Base-by-base conservation (phyloP, 2,797 vertebrate species). In the Chaenodraco wilsoni region DNA sequence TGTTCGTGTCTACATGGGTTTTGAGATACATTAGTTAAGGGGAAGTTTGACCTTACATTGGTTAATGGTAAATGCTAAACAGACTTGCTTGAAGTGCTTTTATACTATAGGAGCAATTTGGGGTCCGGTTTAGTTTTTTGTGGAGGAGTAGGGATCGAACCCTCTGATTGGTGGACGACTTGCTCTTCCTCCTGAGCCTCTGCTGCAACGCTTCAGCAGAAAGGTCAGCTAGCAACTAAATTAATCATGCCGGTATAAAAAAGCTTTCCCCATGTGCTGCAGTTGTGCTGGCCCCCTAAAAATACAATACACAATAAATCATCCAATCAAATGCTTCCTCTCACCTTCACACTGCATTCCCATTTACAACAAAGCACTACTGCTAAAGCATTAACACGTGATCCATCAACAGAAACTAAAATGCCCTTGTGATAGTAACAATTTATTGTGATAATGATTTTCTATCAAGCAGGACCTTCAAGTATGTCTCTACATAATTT, bases 391-490 rank as follows among this genome's bases (percentile, higher is more conserved):
- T 37, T 23, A 23, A 59, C 48, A 27, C 8, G 1, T 33, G 43
- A 33, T 40, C 60, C 40, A 49, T 56, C n/a, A 33, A 10, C 23
- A 50, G 8, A 40, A n/a, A 44, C n/a, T 51, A 16, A 7, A 46
- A 19, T 4, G 14, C 6, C 45, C 41, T 17, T 10, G 15, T 33
- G 16, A 16, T n/a, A 11, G 17, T 33, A 21, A 1, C 43, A 49
- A 67, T 82, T 27, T 19, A 65, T 7, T 17, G 23, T 33, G 51
- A 17, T 69, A 54, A 16, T 67, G 60, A 67, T 68, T 71, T 64
- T 43, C 15, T 4, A 31, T 60, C 52, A n/a, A 50, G 13, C 0
- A 6, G 40, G 54, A 8, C 14, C 6, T 46, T 2, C 37, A 37
- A 69, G 6, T n/a, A 16, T 19, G 44, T 19, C 33, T 67, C 11